Base-by-base conservation (phyloP, 2,113 vertebrate genomes). In the Oreochromis spilurus region DNA sequence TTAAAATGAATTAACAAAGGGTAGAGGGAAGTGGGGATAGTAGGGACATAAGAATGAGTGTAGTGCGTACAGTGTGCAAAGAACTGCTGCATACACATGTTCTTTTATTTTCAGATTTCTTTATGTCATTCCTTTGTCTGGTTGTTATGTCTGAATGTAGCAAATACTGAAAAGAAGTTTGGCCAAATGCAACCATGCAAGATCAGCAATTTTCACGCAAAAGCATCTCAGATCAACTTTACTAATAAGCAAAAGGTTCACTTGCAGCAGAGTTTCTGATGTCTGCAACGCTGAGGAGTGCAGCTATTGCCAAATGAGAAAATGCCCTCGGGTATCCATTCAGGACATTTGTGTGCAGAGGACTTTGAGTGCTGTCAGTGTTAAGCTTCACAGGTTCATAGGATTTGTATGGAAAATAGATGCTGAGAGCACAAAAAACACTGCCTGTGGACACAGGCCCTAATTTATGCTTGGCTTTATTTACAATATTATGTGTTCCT, bases 401-500 rank as follows among this genome's bases (percentile, higher is more conserved):
- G 24, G 70, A 50, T 50, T 29, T 77, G 9, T 50, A 31, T 50
- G 9, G 10, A 50, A 77, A 77, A 29, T 8, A 31, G 43, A 50
- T 50, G 43, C 26, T 7, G 16, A 77, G 70, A 12, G 16, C 70
- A 31, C 70, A 31, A 77, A 77, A 50, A 77, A 50, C 13, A 6
- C 13, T n/a, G 26, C 43, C 43, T 50, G 10, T 77, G 70, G 45
- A 77, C 43, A 50, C 70, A n/a, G 43, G 9, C 70, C 45, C 26
- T 7, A 48, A 84, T 80, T 53, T 55, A 55, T 84, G 70, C 80
- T 65, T 57, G 81, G 77, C 75, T 83, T 91, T 81, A 84, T 84
- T 91, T 86, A 84, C 77, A 81, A 72, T 67, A 79, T 81, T 85
- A 80, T 7, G 40, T 21, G 0, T 91, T 82, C 89, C 60, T 67